Conservation (phyloP, 2,797 vertebrate species). For the Chromobotia macracanthus region DNA sequence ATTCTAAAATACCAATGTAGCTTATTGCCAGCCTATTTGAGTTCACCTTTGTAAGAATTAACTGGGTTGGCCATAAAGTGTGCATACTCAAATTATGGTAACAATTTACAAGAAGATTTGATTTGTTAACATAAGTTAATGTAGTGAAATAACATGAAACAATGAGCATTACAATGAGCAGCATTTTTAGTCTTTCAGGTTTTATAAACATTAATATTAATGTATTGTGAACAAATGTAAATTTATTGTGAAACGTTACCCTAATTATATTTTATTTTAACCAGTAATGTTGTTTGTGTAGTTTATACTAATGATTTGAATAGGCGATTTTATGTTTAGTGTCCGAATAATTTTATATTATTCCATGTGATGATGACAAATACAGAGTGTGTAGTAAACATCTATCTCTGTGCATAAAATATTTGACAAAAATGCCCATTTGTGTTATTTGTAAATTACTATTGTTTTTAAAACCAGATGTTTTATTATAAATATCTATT, state of each 20-base stretch:
- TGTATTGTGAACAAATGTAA: too few species aligned
- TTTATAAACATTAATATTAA: too few species aligned
- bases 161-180: too few species aligned
- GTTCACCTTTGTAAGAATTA: background rate
- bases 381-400: constrained; percentile 23
- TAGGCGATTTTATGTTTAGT: background rate
- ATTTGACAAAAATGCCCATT: background rate
- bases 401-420: constrained; percentile 27
- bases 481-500: too few species aligned
- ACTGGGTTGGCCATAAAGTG: background rate
- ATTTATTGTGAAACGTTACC: too few species aligned
- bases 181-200: too few species aligned
- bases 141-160: too few species aligned
- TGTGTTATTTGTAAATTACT: background rate
- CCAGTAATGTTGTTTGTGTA: constrained; percentile 25
- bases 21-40: background rate
- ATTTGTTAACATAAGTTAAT: too few species aligned
- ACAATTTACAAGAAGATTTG: too few species aligned
- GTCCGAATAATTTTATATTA: constrained; percentile 35
- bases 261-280: background rate
- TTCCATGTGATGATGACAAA: constrained; percentile 32
- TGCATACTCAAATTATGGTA: background rate
- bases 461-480: background rate
- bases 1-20: background rate
- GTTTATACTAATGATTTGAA: constrained; percentile 35